Base-by-base conservation (phyloP, 2,797 vertebrate species). In the Lithobates sylvaticus region DNA sequence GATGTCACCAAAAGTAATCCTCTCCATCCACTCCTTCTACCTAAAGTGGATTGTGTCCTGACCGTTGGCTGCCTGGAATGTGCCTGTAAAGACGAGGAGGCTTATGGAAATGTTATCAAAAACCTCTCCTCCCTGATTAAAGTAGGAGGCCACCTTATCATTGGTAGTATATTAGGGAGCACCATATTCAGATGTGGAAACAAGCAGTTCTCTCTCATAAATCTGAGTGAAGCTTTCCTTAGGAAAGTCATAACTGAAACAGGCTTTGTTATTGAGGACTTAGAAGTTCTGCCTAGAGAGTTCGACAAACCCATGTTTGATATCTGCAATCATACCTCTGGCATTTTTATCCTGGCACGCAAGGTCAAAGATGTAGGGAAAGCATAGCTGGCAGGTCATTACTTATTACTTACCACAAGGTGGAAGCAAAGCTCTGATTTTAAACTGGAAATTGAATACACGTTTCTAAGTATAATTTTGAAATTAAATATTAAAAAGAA, bases 61-160 rank as follows among this genome's bases (percentile, higher is more conserved):
- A 89, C 88, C 3, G 72, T 89, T 10, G 86, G 91, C 73, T 92
- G 90, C 80, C 83, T 91, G 75, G 91, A 90, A 74, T 88, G 89
- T 9, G 88, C 90, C 18, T 91, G 90, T 82, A 87, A 78, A 36
- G 86, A 89, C 10, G 23, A 32, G 18, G 76, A 76, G 0, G 74
- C 7, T 0, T 91, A 89, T 84, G 54, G 23, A 1, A 76, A 80
- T 2, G 89, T 88, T 3, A 13, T 89, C 0, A 42, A 78, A 58
- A 88, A 90, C 47, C 76, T 92, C 1, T 76, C 88, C 10, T 78
- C 86, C 4, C 83, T 91, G 39, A 89, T 92, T 78, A 89, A 88
- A 80, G 88, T 89, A 0, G 90, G 89, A 0, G 83, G 90, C 3
- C 70, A 88, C 42, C 74, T 90, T 67, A 88, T 89, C 78, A 88